phyloP scores from a whole-genome alignment of 2,797 vertebrate species.

The Salmo trutta region DNA sequence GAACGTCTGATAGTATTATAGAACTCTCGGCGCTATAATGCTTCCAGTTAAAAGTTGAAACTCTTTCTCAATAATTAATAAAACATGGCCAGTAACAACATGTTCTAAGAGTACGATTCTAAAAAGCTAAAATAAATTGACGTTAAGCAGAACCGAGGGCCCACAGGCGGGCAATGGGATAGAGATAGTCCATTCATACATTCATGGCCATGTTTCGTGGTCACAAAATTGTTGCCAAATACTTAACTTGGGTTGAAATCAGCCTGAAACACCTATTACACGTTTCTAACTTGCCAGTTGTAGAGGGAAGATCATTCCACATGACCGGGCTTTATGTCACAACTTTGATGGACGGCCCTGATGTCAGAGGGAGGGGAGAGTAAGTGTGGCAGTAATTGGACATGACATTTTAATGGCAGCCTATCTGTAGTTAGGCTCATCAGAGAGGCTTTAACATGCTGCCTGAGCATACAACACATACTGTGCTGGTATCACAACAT shows the following conservation, averaged over 20 bases:
- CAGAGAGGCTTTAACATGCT: conserved; percentile 22
- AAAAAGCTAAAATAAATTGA: neutral
- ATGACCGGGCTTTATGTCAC: conserved; percentile 34
- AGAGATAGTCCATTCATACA: neutral
- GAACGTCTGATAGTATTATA: neutral
- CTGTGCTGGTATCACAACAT: conserved; percentile 10
- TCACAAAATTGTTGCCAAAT: conserved; percentile 8
- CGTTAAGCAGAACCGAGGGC: neutral
- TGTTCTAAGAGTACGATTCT: too few relatives aligned
- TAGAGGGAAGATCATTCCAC: conserved; percentile 21
- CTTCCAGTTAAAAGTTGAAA: neutral
- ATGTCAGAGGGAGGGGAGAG: conserved; percentile 43
- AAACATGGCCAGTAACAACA: too few relatives aligned
- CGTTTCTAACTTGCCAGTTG: conserved; percentile 25
- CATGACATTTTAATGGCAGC: conserved; percentile 60
- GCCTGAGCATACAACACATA: conserved; percentile 47
- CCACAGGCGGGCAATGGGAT: neutral
- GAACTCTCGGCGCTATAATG: neutral
- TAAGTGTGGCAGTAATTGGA: conserved; percentile 47
- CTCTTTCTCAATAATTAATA: too few relatives aligned
- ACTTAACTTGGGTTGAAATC: conserved; percentile 10
- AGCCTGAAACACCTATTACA: neutral
- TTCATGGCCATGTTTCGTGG: conserved; percentile 28
- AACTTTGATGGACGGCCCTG: conserved; percentile 19
- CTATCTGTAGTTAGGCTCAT: conserved; percentile 49